Evolutionary conservation across 2,797 vertebrate species (phyloP), one percentile per base, ranked within the genome.

Genomic region (Pseudomugil tenellus): DNA sequence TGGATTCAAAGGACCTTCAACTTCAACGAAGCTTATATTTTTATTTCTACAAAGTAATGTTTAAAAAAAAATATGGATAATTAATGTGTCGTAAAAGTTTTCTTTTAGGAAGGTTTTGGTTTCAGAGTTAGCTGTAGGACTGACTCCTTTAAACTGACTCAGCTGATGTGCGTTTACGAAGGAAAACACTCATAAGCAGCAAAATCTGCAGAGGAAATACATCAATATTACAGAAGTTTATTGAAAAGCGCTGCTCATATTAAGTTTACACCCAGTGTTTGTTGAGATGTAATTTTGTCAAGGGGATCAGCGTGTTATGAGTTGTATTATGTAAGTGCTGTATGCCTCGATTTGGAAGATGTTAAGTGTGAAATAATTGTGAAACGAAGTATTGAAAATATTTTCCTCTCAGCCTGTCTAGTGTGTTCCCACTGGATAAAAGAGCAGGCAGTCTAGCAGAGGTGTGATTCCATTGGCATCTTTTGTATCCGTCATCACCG

Each of bases 71-170:
- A n/a, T n/a, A n/a, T n/a, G n/a, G n/a, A n/a, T n/a, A n/a, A n/a
- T n/a, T n/a, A n/a, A n/a, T n/a, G n/a, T n/a, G n/a, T n/a, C n/a
- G n/a, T n/a, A n/a, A n/a, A n/a, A n/a, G n/a, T n/a, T n/a, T n/a
- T n/a, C n/a, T n/a, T n/a, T n/a, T n/a, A n/a, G n/a, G n/a, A 68
- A 66, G 73, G 54, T 82, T 29, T 84, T 75, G n/a, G 81, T 87
- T 84, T 81, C 72, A 73, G 70, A 5, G 58, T 60, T 41, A 67
- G 8, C 28, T 57, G 66, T 74, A 62, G 70, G 74, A 59, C 72
- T 54, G 46, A 68, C 68, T 83, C 63, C 57, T 41, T 37, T 55
- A 76, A 61, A 87, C 81, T 75, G 78, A 88, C 82, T 88, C 35
- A 31, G 58, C 68, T 58, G 63, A 81, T 84, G 52, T 29, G 64